These are phyloP conservation scores for Eupleurogrammus muticus DNA, from an alignment of 2,797 vertebrate species.

Conservation along the genomic window DNA sequence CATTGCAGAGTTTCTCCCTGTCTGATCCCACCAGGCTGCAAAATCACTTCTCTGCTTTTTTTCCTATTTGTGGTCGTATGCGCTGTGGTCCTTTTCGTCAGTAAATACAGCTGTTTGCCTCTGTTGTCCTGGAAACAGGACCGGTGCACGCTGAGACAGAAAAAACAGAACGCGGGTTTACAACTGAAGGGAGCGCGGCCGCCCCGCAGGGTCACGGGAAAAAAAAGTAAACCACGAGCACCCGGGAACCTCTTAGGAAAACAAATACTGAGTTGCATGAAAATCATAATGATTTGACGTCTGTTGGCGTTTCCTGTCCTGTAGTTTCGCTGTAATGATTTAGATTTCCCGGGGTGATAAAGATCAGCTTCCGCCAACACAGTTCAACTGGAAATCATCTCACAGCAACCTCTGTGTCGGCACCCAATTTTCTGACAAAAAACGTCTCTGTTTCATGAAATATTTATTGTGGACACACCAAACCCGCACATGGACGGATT, in stretches of 20 bases:
- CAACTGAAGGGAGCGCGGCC: neutral
- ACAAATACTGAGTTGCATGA: neutral
- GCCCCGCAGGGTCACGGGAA: neutral
- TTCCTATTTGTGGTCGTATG: neutral
- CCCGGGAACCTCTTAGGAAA: neutral
- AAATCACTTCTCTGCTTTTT: slow-evolving; percentile 11
- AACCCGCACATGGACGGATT: neutral
- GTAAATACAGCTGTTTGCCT: slow-evolving; percentile 33
- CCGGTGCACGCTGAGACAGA: slow-evolving; percentile 9
- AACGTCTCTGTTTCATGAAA: neutral
- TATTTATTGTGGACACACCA: neutral
- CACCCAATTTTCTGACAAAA: neutral
- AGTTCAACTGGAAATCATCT: slow-evolving; percentile 3
- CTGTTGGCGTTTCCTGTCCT: neutral
- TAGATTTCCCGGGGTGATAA: slow-evolving; percentile 2
- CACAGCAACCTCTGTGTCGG: neutral
- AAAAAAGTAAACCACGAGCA: slow-evolving; percentile 19
- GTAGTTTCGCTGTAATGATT: neutral
- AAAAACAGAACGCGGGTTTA: slow-evolving; percentile 19
- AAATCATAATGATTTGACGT: too few species aligned
- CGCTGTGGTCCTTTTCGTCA: slow-evolving; percentile 21
- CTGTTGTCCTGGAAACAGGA: slow-evolving; percentile 30
- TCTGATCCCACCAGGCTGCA: neutral
- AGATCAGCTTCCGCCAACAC: neutral
- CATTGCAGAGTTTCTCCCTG: neutral